phyloP scores from a whole-genome alignment of 2,797 vertebrate genomes.

The Bryconaethiops microstoma region DNA sequence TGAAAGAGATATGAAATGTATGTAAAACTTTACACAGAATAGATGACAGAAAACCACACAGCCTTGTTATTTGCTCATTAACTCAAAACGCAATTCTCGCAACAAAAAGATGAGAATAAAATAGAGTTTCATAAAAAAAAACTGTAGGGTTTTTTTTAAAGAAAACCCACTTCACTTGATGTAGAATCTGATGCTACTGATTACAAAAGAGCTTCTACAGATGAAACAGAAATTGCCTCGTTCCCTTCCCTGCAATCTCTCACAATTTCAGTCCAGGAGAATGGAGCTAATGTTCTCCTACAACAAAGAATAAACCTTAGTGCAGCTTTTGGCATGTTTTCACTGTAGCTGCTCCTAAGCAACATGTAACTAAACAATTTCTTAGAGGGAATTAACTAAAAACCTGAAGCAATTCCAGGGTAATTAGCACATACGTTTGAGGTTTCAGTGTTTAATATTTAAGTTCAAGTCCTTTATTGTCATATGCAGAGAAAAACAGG shows the following conservation, averaged over 20 bases:
- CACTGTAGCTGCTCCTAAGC: constrained; percentile 1
- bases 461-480: neutral
- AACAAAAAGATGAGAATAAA: neutral
- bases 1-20: neutral
- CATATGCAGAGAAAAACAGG: neutral
- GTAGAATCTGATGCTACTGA: neutral
- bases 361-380: neutral
- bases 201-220: constrained; percentile 13
- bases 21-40: neutral
- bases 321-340: neutral
- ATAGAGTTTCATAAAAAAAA: neutral
- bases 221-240: neutral
- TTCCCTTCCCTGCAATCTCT: neutral
- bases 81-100: constrained; percentile 6
- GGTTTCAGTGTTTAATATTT: neutral
- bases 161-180: neutral
- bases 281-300: constrained; percentile 6
- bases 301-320: neutral
- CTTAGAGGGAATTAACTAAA: neutral
- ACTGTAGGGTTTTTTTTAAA: neutral
- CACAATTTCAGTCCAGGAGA: neutral
- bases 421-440: constrained; percentile 1
- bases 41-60: constrained; percentile 1
- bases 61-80: constrained; percentile 6
- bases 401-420: neutral